Evolutionary conservation across 1,140 invertebrate species (phyloP).

Genomic region (Contarinia nasturtii): DNA sequence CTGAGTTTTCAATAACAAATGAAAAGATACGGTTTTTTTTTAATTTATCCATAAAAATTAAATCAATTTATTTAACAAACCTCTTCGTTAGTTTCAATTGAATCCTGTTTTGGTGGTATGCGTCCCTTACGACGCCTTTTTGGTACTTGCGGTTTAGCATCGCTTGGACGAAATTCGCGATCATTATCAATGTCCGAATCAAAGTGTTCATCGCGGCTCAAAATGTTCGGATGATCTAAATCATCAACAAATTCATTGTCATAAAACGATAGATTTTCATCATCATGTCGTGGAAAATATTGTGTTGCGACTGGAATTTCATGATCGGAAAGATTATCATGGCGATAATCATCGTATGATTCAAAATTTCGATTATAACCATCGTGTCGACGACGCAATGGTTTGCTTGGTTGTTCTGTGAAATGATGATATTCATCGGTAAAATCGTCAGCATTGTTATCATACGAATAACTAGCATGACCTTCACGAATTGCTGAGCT

Average conservation of each 20-base stretch:
- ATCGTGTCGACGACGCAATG: conserved; percentile 8
- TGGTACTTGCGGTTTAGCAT: conserved; percentile 13
- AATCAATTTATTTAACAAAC: conserved; percentile 11
- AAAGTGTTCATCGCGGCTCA: conserved; percentile 10
- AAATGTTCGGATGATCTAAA: conserved; percentile 27
- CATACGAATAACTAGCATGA: conserved; percentile 27
- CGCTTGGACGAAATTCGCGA: background rate
- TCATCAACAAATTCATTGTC: conserved; percentile 26
- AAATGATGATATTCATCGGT: conserved; percentile 11
- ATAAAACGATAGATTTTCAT: conserved; percentile 24
- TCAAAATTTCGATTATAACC: conserved; percentile 7
- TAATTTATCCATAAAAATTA: conserved; percentile 25
- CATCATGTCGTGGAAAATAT: conserved; percentile 21
- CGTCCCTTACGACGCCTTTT: conserved; percentile 19
- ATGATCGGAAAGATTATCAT: conserved; percentile 10
- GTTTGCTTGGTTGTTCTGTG: conserved; percentile 20
- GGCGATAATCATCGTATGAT: conserved; percentile 7
- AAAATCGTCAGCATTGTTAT: conserved; percentile 10
- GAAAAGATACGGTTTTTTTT: conserved; percentile 18
- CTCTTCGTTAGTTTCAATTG: no score
- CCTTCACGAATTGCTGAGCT: conserved; percentile 59
- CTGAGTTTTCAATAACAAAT: no score
- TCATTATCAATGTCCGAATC: conserved; percentile 1
- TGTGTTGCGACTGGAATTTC: conserved; percentile 13
- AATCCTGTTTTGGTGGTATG: conserved; percentile 1